Conservation (phyloP, 2,888 invertebrate genomes). For the Torymus texanus region DNA sequence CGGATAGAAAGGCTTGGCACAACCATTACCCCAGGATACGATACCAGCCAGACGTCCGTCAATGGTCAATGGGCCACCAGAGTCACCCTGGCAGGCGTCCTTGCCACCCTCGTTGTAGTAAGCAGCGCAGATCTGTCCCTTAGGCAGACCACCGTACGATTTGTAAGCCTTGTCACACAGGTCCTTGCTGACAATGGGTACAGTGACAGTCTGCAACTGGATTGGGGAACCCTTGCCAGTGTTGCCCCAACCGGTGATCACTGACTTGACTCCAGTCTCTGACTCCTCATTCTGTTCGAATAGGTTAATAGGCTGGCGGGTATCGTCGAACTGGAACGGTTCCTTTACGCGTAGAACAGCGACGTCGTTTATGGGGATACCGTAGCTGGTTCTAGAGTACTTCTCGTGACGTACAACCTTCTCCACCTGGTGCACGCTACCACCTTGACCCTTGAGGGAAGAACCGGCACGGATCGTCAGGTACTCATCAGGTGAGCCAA, state of each 20-base stretch:
- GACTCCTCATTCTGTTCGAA: conserved; percentile 68
- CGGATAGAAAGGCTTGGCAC: conserved; percentile 75
- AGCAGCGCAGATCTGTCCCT: conserved; percentile 79
- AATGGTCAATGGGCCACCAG: conserved; percentile 65
- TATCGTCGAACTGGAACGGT: conserved; percentile 75
- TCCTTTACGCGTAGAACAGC: conserved; percentile 77
- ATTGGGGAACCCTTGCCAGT: conserved; percentile 54
- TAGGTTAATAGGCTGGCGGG: conserved; percentile 75
- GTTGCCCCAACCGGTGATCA: conserved; percentile 66
- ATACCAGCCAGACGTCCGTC: conserved; percentile 64
- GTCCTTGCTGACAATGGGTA: conserved; percentile 76
- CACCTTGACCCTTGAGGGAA: conserved; percentile 75
- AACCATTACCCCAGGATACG: conserved; percentile 77
- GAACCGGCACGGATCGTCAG: conserved; percentile 73
- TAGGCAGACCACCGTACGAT: conserved; percentile 56
- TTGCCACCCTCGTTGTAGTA: conserved; percentile 76
- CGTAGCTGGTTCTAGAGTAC: conserved; percentile 74
- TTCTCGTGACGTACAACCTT: conserved; percentile 76
- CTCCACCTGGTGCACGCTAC: conserved; percentile 75
- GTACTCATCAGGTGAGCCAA: conserved; percentile 70
- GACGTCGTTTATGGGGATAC: conserved; percentile 74
- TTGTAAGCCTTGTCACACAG: conserved; percentile 76
- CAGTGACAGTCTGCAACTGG: conserved; percentile 41
- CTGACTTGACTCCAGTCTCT: conserved; percentile 55
- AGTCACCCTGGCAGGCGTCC: conserved; percentile 64